These are phyloP conservation scores for Penaeus vannamei DNA, from an alignment of 1,140 invertebrate genomes.

Conservation along the genomic window DNA sequence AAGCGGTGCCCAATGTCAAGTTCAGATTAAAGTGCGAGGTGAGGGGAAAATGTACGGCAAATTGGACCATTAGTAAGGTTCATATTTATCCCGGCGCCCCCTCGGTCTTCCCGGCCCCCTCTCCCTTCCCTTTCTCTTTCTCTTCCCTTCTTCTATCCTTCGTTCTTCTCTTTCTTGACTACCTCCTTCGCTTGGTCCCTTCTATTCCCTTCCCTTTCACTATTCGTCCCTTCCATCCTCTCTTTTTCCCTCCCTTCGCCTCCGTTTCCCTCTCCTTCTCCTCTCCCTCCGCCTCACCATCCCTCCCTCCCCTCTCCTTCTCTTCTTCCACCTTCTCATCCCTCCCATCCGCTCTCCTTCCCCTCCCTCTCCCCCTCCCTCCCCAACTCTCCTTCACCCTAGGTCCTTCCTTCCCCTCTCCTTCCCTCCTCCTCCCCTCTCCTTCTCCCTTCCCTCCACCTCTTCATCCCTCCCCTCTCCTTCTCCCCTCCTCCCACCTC, in stretches of 20 bases:
- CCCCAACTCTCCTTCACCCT: background rate
- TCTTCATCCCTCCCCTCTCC: background rate
- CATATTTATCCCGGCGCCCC: too few relatives aligned
- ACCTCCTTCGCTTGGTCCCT: background rate
- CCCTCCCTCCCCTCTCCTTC: background rate
- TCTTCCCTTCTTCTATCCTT: too few relatives aligned
- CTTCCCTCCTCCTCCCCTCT: background rate
- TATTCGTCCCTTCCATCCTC: background rate
- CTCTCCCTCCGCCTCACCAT: too few relatives aligned
- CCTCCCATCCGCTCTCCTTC: background rate
- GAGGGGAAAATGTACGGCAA: too few relatives aligned
- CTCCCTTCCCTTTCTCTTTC: too few relatives aligned
- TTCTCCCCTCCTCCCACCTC: background rate
- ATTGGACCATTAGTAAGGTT: too few relatives aligned
- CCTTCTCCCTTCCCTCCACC: background rate
- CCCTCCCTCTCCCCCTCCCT: too few relatives aligned
- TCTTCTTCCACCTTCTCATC: too few relatives aligned
- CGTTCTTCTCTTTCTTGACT: background rate
- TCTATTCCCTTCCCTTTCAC: background rate
- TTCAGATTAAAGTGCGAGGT: too few relatives aligned
- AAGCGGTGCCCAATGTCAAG: too few relatives aligned
- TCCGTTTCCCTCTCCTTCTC: too few relatives aligned
- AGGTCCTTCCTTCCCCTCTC: background rate
- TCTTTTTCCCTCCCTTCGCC: background rate
- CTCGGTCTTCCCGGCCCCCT: too few relatives aligned